These are phyloP conservation scores for Struthio camelus DNA, from an alignment of 2,113 vertebrate species.

Conservation along the genomic window DNA sequence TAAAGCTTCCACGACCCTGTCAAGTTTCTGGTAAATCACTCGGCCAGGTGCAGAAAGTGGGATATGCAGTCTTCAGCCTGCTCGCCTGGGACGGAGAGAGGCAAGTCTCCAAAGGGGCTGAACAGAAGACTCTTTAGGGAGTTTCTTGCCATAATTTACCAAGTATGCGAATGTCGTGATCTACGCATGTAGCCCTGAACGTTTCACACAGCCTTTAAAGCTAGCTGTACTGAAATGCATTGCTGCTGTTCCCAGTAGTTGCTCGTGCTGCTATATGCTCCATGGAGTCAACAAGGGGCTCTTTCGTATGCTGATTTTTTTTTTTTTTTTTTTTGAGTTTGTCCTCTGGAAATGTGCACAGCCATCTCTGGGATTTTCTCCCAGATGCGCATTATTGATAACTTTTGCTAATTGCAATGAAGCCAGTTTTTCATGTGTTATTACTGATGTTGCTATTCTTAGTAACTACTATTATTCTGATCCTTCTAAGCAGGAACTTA, in stretches of 20 bases:
- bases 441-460: not conserved
- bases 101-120: not conserved
- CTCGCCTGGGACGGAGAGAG: not conserved
- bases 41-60: slow-evolving; percentile 64
- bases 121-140: slow-evolving; percentile 3
- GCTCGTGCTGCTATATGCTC: not conserved
- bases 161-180: not conserved
- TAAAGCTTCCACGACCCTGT: slow-evolving; percentile 51
- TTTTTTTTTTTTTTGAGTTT: not conserved
- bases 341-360: not conserved
- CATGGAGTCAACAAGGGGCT: not conserved
- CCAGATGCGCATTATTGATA: no score
- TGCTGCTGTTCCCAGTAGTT: not conserved
- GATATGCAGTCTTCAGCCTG: not conserved
- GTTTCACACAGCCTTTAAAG: not conserved
- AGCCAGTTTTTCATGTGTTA: not conserved
- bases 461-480: not conserved
- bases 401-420: not conserved
- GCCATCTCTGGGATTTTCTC: not conserved
- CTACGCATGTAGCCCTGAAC: fast-evolving
- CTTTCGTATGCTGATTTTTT: not conserved
- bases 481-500: not conserved
- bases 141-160: slow-evolving; percentile 20
- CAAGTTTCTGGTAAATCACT: slow-evolving; percentile 51
- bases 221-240: not conserved